phyloP scores from a whole-genome alignment of 1,140 invertebrate genomes.

The Spodoptera frugiperda region DNA sequence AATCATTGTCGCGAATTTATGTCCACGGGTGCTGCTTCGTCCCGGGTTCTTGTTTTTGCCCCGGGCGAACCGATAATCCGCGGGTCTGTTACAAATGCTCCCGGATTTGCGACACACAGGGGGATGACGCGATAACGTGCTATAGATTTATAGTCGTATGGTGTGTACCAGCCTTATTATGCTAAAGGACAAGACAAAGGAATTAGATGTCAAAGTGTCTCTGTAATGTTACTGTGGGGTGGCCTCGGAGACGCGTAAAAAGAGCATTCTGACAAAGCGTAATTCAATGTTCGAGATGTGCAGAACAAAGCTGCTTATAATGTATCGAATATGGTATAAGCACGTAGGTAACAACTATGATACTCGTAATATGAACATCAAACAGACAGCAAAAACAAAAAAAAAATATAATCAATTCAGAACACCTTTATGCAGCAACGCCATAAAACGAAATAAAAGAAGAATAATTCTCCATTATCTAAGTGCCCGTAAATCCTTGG shows the following conservation, averaged over 20 bases:
- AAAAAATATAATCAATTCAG: too few relatives aligned
- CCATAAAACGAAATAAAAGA: not conserved
- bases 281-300: slow-evolving; percentile 2
- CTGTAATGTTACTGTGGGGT: not conserved
- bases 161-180: slow-evolving; percentile 29
- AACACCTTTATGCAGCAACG: not conserved
- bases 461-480: not conserved
- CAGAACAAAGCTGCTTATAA: too few relatives aligned
- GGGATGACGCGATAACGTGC: slow-evolving; percentile 51
- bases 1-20: slow-evolving; percentile 63
- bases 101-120: slow-evolving; percentile 55
- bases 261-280: not conserved
- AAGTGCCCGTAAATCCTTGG: slow-evolving; percentile 20
- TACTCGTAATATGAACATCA: too few relatives aligned
- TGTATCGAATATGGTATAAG: too few relatives aligned
- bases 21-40: slow-evolving; percentile 43
- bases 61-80: slow-evolving; percentile 61
- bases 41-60: slow-evolving; percentile 61
- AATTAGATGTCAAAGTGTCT: slow-evolving; percentile 33
- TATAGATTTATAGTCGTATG: slow-evolving; percentile 33
- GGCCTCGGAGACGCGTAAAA: slow-evolving; percentile 7
- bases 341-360: too few relatives aligned
- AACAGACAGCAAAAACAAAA: too few relatives aligned
- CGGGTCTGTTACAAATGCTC: slow-evolving; percentile 57
- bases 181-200: slow-evolving; percentile 22